phyloP scores from a whole-genome alignment of 1,140 invertebrate genomes.

The Drosophila miranda region DNA sequence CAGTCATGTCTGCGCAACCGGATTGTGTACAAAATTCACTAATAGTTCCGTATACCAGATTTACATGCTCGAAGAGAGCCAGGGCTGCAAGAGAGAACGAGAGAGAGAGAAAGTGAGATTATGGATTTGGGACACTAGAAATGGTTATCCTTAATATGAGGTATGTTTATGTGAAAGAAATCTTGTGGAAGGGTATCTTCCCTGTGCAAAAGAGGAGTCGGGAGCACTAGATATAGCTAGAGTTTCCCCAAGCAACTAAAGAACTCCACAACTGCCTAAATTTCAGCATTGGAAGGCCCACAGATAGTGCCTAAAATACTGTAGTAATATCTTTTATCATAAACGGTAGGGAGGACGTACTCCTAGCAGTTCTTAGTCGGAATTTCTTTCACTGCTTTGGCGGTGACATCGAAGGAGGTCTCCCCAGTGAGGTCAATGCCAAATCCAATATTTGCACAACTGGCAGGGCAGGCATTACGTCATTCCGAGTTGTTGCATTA shows the following conservation, averaged over 20 bases:
- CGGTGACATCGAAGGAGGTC: neutral
- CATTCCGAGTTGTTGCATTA: slow-evolving; percentile 52
- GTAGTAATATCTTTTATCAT: too few relatives aligned
- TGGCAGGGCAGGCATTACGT: slow-evolving; percentile 46
- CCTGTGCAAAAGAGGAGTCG: too few relatives aligned
- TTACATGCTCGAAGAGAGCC: slow-evolving; percentile 99
- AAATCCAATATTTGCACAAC: slow-evolving; percentile 61
- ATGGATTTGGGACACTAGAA: neutral
- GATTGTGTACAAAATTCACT: slow-evolving; percentile 98
- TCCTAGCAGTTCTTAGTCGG: too few relatives aligned
- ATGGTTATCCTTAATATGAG: neutral
- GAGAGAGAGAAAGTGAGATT: slow-evolving; percentile 30
- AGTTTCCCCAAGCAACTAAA: neutral
- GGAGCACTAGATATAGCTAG: neutral
- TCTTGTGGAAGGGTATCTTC: too few relatives aligned
- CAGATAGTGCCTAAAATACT: neutral
- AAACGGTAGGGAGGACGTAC: too few relatives aligned
- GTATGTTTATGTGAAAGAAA: too few relatives aligned
- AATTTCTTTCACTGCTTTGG: slow-evolving; percentile 17
- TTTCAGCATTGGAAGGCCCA: neutral
- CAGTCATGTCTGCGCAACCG: slow-evolving; percentile 97
- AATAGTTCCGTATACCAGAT: slow-evolving; percentile 98
- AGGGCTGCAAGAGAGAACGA: slow-evolving; percentile 89
- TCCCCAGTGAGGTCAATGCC: slow-evolving; percentile 49
- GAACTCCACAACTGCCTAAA: too few relatives aligned